Conservation (phyloP, 2,888 invertebrate species). For the Phania funesta region DNA sequence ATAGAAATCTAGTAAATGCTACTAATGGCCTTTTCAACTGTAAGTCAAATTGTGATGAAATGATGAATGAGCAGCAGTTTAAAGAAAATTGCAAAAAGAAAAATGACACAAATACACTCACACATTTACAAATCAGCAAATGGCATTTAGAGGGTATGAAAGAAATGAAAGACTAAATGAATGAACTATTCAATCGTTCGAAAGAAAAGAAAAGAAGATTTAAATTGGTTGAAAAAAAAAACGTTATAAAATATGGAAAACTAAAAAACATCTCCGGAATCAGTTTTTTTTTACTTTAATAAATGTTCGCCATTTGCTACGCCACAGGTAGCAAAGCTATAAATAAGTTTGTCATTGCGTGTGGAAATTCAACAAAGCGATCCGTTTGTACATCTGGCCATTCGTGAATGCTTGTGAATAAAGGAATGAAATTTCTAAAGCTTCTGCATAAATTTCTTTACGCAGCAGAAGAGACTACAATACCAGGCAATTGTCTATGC, state of each 20-base stretch:
- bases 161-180: slow-evolving; percentile 25
- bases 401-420: no score
- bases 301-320: no score
- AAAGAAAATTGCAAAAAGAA: background rate
- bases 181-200: slow-evolving; percentile 27
- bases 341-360: no score
- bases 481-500: no score
- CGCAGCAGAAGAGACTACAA: no score
- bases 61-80: slow-evolving; percentile 50
- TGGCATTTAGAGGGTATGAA: slow-evolving; percentile 24
- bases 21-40: slow-evolving; percentile 59
- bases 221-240: slow-evolving; percentile 35
- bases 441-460: no score
- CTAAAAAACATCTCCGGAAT: background rate
- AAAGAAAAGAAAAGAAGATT: slow-evolving; percentile 36
- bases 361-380: no score
- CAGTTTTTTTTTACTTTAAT: no score
- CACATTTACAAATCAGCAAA: background rate
- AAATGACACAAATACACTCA: slow-evolving; percentile 4
- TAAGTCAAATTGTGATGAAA: slow-evolving; percentile 59
- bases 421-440: no score
- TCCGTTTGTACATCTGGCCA: no score
- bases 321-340: no score
- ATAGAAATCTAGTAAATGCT: slow-evolving; percentile 43
- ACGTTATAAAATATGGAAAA: background rate